Evolutionary conservation across 2,888 invertebrate species (phyloP), one percentile per base, ranked within the genome.

Genomic region (Drosophila anomalata): DNA sequence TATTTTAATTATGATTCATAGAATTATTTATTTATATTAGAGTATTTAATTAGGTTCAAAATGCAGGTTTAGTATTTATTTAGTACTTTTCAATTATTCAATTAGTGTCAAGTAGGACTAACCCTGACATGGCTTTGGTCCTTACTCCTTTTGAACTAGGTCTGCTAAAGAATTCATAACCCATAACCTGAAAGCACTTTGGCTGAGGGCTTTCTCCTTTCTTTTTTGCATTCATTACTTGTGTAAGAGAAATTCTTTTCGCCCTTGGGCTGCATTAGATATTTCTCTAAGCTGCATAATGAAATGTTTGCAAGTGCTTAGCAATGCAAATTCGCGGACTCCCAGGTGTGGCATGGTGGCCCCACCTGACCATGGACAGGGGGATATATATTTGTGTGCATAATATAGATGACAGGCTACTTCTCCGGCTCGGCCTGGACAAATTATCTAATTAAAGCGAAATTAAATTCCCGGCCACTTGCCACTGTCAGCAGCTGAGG

Each of bases 261-360:
- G 73, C 71, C 71, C 56, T 59, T 59, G 69, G 53, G 36, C 29
- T 52, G 68, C 59, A 53, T 66, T 59, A 48, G 51, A 44, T 68
- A 58, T 82, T 73, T 65, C 51, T 70, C 70, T 74, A 77, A 80
- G 79, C 74, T 79, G 79, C 72, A 80, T 78, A 81, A 81, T 83
- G 78, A 78, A 81, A 81, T 79, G 77, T 83, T 83, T 76, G 79
- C 79, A 70, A 81, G 77, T 80, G 78, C 69, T 82, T 82, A 70
- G 83, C 83, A 80, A 69, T 81, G 80, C 83, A 80, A 81, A 83
- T 54, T 54, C 65, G 66, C 47, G 65, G 14, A 41, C 57, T 63
- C 60, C 22, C 66, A 68, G 65, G 67, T 68, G 66, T 44, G 50
- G 50, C 39, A 24, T 31, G 50, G 17, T 31, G 50, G 47, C n/a